These are phyloP conservation scores for Cephus nigrinus DNA, from an alignment of 2,888 invertebrate species.

Conservation along the genomic window DNA sequence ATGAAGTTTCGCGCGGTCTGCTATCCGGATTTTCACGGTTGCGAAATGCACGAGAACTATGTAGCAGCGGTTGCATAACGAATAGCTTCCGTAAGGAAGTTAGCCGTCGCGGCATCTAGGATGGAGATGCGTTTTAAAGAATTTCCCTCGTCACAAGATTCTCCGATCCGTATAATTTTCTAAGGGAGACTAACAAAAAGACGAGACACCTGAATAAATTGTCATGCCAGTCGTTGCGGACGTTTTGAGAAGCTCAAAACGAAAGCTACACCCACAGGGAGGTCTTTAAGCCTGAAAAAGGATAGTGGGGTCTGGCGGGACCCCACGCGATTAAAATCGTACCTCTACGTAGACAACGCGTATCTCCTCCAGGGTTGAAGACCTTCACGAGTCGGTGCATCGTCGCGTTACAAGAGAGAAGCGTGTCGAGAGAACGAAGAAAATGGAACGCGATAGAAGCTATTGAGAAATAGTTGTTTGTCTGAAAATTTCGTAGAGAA, in stretches of 20 bases:
- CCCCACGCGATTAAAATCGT: not conserved
- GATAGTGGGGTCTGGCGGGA: too few relatives aligned
- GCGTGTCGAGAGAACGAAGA: not conserved
- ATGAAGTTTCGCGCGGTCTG: not conserved
- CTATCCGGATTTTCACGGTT: not conserved
- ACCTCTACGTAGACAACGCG: too few relatives aligned
- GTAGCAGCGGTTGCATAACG: not conserved
- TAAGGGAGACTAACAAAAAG: not conserved
- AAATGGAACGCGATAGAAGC: conserved; percentile 4
- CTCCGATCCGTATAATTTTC: not conserved
- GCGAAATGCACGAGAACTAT: not conserved
- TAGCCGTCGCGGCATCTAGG: not conserved
- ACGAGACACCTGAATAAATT: not conserved
- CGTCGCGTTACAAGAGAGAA: not conserved
- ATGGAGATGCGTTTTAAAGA: not conserved
- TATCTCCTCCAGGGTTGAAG: not conserved
- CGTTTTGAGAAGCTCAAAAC: not conserved
- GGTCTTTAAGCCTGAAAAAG: too few relatives aligned
- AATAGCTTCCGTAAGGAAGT: not conserved
- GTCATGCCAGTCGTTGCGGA: not conserved
- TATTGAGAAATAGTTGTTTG: conserved; percentile 29
- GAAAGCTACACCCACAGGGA: not conserved
- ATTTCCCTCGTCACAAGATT: not conserved
- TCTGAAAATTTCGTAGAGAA: conserved; percentile 19
- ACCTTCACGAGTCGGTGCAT: not conserved